A percentile compares a stretch with the other conserved stretches of the same genome.
phyloP scores from a whole-genome alignment of 2,888 invertebrate genomes.

The Cyclophora albipunctata region DNA sequence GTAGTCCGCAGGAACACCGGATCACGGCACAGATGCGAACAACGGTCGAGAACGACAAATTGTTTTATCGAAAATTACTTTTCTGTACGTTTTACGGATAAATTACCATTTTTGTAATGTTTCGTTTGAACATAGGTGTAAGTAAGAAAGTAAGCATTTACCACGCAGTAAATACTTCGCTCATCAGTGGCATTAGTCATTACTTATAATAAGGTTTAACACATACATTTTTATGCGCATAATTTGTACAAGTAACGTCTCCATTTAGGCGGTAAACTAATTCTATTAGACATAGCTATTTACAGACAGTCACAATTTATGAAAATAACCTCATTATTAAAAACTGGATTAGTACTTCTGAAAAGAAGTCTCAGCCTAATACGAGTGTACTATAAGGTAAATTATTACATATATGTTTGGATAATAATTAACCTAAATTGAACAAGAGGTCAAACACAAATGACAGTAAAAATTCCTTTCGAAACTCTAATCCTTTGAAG shows the following conservation, averaged over 20 bases:
- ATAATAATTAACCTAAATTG: too few relatives aligned
- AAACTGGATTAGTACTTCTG: too few relatives aligned
- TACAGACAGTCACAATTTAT: too few relatives aligned
- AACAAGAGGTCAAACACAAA: conserved; percentile 1
- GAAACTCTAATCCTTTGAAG: too few relatives aligned
- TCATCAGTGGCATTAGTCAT: neutral
- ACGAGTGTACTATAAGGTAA: too few relatives aligned
- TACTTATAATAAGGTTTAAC: neutral
- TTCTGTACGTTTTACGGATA: conserved; percentile 43
- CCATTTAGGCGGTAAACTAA: too few relatives aligned
- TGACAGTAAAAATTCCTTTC: neutral
- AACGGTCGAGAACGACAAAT: conserved; percentile 63
- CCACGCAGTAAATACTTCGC: conserved; percentile 24
- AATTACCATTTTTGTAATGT: conserved; percentile 57
- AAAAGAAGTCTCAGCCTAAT: too few relatives aligned
- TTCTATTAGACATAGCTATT: too few relatives aligned
- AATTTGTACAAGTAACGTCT: too few relatives aligned
- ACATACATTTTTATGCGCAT: neutral
- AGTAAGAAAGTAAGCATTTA: neutral
- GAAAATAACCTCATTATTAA: too few relatives aligned
- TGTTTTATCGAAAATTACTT: conserved; percentile 75
- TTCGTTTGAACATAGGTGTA: neutral
- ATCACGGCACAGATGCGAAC: conserved; percentile 57
- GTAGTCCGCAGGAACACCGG: conserved; percentile 22
- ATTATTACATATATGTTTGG: too few relatives aligned